These are phyloP conservation scores for Ethmia dodecea DNA, from an alignment of 2,888 invertebrate genomes.

Conservation along the genomic window DNA sequence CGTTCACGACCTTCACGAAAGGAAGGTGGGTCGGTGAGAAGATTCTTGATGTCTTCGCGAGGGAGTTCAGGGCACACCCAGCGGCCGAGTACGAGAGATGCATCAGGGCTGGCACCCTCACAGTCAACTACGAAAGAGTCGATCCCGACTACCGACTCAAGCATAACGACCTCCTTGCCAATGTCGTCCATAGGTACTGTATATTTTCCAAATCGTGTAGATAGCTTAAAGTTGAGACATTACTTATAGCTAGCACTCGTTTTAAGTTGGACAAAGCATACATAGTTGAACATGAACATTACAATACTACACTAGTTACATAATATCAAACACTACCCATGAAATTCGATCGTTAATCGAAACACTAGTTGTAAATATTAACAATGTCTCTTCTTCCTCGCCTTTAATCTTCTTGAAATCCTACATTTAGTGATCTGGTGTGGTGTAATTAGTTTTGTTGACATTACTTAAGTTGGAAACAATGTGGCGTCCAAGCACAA, in stretches of 20 bases:
- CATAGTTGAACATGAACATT: background rate
- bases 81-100: constrained; percentile 95
- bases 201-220: constrained; percentile 5
- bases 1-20: constrained; percentile 97
- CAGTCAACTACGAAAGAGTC: constrained; percentile 95
- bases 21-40: constrained; percentile 97
- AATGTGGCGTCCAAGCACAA: constrained; percentile 26
- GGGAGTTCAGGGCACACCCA: constrained; percentile 96
- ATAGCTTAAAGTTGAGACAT: constrained; percentile 4
- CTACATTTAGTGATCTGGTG: background rate
- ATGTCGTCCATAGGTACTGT: constrained; percentile 93
- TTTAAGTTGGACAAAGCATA: background rate
- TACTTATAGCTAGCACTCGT: constrained; percentile 1
- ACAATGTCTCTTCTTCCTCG: constrained; percentile 6
- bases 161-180: constrained; percentile 94
- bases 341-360: background rate
- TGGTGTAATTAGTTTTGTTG: constrained; percentile 18
- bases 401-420: constrained; percentile 1
- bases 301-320: background rate
- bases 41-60: constrained; percentile 93
- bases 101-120: constrained; percentile 93
- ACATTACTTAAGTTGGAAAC: constrained; percentile 16
- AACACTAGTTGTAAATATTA: constrained; percentile 3
- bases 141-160: constrained; percentile 94
- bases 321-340: background rate